These are phyloP conservation scores for Apocheima hispidaria DNA, from an alignment of 2,888 invertebrate genomes.

Conservation along the genomic window DNA sequence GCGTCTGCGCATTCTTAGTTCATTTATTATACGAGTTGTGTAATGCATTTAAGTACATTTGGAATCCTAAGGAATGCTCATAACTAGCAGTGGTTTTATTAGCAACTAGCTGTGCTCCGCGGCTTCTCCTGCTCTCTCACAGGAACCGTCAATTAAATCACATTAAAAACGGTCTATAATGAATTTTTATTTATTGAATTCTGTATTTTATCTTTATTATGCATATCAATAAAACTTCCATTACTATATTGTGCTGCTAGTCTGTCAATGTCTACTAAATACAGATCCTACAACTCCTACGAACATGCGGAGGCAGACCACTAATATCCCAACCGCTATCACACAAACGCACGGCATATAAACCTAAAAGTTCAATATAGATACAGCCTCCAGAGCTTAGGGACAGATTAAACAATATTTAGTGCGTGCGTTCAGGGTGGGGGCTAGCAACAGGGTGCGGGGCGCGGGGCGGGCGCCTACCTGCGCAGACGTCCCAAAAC, in stretches of 20 bases:
- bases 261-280: neutral
- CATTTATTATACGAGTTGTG: slow-evolving; percentile 19
- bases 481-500: slow-evolving; percentile 85
- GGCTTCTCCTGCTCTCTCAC: neutral
- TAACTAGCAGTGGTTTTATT: neutral
- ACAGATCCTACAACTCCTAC: neutral
- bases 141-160: neutral
- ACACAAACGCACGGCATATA: slow-evolving; percentile 7
- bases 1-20: slow-evolving; percentile 40
- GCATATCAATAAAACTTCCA: neutral
- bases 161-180: too few relatives aligned
- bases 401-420: slow-evolving; percentile 6
- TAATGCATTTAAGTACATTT: neutral
- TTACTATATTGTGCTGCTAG: neutral
- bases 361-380: slow-evolving; percentile 26
- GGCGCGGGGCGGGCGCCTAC: slow-evolving; percentile 73
- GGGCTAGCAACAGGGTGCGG: slow-evolving; percentile 47
- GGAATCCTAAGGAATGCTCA: neutral
- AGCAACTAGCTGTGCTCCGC: neutral
- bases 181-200: too few relatives aligned
- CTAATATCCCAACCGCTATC: neutral
- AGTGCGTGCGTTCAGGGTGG: slow-evolving; percentile 15
- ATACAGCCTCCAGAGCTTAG: slow-evolving; percentile 13
- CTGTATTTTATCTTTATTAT: neutral
- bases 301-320: neutral